A percentile compares a stretch with the other conserved stretches of the same genome.
Evolutionary conservation across 2,888 invertebrate species (phyloP).

Genomic region (Altica lythri): DNA sequence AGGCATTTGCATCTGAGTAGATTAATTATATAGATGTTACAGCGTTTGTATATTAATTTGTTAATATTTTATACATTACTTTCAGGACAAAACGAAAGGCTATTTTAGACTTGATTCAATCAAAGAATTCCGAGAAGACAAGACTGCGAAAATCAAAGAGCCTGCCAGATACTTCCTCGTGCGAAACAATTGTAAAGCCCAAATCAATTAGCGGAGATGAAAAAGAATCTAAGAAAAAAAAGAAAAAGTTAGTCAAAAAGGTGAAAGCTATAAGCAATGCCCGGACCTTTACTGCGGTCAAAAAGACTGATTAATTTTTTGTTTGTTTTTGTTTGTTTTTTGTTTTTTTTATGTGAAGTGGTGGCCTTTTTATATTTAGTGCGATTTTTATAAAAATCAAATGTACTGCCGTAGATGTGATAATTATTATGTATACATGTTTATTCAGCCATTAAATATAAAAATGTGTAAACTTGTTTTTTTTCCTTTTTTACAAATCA

Average conservation of each 20-base stretch:
- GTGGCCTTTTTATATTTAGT: conserved; percentile 15
- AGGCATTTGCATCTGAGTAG: too few relatives aligned
- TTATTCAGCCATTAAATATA: too few relatives aligned
- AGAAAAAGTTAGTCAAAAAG: conserved; percentile 49
- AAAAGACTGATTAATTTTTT: conserved; percentile 37
- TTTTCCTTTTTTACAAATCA: neutral
- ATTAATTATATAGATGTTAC: neutral
- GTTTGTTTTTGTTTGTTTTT: too few relatives aligned
- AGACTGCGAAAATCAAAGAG: conserved; percentile 48
- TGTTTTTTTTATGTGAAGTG: conserved; percentile 2
- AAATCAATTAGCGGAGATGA: conserved; percentile 40
- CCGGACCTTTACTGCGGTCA: conserved; percentile 37
- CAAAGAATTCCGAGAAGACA: conserved; percentile 16
- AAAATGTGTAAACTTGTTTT: neutral
- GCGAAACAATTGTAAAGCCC: conserved; percentile 25
- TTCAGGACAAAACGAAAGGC: conserved; percentile 46
- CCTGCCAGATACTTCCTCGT: conserved; percentile 44
- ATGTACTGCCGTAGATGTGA: conserved; percentile 44
- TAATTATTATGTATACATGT: conserved; percentile 25
- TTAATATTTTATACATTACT: conserved; percentile 14
- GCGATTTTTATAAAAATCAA: conserved; percentile 29
- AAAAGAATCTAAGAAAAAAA: conserved; percentile 46
- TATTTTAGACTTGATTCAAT: conserved; percentile 37
- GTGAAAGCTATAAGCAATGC: conserved; percentile 47
- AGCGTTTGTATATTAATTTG: neutral